Evolutionary conservation across 1,140 invertebrate genomes (phyloP).

Genomic region (Grapholita molesta): DNA sequence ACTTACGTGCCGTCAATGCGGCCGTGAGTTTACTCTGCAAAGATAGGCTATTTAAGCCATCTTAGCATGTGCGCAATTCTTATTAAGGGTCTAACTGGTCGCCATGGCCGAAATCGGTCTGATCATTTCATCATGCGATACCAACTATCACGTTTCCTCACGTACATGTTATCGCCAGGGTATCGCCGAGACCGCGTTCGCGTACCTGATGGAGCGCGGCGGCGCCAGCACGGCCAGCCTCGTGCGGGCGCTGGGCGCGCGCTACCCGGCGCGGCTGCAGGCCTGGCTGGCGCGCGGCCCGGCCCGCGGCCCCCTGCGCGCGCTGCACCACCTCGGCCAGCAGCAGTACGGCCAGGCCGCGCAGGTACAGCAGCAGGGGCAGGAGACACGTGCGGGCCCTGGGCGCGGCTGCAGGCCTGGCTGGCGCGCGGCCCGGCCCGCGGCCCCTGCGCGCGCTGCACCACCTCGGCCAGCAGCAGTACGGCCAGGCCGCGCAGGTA

Average conservation of each 20-base stretch:
- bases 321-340: slow-evolving; percentile 27
- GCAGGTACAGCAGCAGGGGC: neutral
- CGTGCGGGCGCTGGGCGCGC: slow-evolving; percentile 19
- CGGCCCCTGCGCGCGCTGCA: slow-evolving; percentile 30
- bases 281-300: slow-evolving; percentile 33
- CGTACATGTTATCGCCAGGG: no score
- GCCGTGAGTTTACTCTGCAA: no score
- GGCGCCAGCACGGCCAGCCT: slow-evolving; percentile 21
- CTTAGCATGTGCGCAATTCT: no score
- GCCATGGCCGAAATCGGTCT: no score
- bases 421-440: slow-evolving; percentile 25
- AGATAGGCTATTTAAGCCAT: no score
- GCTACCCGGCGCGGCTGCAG: slow-evolving; percentile 13
- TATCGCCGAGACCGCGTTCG: slow-evolving; percentile 43
- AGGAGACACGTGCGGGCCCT: slow-evolving; percentile 20
- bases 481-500: neutral
- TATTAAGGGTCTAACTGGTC: no score
- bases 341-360: neutral
- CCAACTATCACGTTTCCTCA: no score
- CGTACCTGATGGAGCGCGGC: slow-evolving; percentile 30
- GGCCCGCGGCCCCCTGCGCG: slow-evolving; percentile 27
- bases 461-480: slow-evolving; percentile 11
- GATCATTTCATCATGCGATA: no score
- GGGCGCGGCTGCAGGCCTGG: slow-evolving; percentile 29
- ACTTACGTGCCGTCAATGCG: no score